Conservation (phyloP, 2,113 vertebrate genomes). For the Dolichotis patagonum region DNA sequence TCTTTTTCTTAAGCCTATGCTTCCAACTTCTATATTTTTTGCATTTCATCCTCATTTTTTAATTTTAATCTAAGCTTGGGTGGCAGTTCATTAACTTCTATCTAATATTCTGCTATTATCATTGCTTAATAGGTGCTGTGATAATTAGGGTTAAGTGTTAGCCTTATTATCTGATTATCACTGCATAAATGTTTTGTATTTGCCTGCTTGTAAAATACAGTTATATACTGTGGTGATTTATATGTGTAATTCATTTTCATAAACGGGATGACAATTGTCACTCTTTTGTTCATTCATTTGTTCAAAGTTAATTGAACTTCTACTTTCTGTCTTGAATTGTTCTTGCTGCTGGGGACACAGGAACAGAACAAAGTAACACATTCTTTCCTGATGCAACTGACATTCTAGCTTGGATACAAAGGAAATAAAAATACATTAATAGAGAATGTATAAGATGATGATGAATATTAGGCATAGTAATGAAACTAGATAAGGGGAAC, state of each 20-base stretch:
- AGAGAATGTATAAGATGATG: not conserved
- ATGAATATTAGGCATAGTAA: not conserved
- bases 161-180: not conserved
- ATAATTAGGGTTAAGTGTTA: not conserved
- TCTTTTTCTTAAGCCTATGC: not conserved
- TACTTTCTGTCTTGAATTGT: not conserved
- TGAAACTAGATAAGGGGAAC: not conserved
- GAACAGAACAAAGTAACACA: not conserved
- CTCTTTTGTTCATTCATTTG: not conserved
- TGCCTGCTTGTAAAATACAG: not conserved
- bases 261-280: not conserved
- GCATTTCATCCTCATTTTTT: not conserved
- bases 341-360: not conserved
- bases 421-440: not conserved
- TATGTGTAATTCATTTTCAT: not conserved
- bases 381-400: not conserved
- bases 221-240: not conserved
- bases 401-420: not conserved
- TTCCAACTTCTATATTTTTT: not conserved
- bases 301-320: not conserved
- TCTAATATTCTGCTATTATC: not conserved
- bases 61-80: not conserved
- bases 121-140: not conserved
- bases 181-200: not conserved
- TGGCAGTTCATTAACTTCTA: not conserved